Conservation (phyloP, 2,797 vertebrate genomes). For the Hephaestus fuliginosus region DNA sequence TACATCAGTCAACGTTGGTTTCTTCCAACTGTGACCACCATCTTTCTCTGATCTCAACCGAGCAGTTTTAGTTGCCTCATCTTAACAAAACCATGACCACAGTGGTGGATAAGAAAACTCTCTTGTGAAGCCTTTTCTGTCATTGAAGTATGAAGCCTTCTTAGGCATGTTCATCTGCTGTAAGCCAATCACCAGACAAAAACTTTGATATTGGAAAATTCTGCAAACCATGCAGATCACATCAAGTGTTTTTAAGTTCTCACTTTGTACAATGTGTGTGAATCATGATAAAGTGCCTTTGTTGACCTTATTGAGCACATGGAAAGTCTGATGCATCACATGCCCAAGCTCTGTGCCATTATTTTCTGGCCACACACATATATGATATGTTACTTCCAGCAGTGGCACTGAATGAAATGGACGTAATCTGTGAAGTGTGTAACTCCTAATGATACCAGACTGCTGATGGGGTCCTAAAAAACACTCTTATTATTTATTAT, state of each 20-base stretch:
- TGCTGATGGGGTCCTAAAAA: background rate
- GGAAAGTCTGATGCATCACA: slow-evolving; percentile 1
- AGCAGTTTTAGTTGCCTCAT: background rate
- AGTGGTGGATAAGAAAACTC: background rate
- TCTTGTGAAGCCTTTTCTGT: background rate
- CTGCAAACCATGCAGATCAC: background rate
- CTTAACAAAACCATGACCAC: background rate
- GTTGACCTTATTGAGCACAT: background rate
- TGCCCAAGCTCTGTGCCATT: background rate
- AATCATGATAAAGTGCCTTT: background rate
- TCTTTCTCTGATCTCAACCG: background rate
- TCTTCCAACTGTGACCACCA: background rate
- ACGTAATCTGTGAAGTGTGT: background rate
- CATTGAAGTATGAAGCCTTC: background rate
- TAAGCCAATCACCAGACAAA: background rate
- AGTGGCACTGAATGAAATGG: background rate
- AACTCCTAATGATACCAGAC: background rate
- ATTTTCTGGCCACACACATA: slow-evolving; percentile 7
- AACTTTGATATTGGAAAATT: background rate
- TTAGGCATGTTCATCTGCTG: background rate
- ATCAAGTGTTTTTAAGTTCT: background rate
- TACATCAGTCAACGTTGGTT: background rate
- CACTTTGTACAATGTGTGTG: background rate
- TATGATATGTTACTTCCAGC: background rate
- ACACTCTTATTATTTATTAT: background rate